Conservation (phyloP, 2,888 invertebrate genomes). For the Synergus itoensis region DNA sequence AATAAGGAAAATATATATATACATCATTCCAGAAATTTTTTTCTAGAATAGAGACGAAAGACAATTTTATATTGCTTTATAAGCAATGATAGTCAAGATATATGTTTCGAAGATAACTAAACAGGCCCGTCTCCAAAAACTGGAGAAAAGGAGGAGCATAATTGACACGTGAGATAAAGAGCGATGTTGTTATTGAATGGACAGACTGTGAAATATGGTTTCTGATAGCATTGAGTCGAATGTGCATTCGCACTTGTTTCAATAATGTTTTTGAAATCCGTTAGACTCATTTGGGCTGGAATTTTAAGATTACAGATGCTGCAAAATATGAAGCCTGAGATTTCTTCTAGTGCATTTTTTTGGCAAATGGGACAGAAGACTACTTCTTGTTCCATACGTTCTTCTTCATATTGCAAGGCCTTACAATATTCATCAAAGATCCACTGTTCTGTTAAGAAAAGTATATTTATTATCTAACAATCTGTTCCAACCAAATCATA, state of each 20-base stretch:
- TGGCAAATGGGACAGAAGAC: constrained; percentile 77
- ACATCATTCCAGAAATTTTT: background rate
- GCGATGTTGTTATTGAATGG: constrained; percentile 61
- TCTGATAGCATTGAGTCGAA: constrained; percentile 59
- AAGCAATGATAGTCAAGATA: background rate
- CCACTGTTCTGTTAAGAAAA: constrained; percentile 67
- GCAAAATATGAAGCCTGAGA: constrained; percentile 63
- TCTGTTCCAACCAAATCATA: background rate
- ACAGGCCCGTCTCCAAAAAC: constrained; percentile 14
- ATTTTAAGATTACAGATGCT: constrained; percentile 66
- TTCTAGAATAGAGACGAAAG: background rate
- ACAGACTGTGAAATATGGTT: constrained; percentile 68
- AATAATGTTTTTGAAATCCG: constrained; percentile 64
- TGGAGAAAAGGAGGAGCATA: constrained; percentile 47
- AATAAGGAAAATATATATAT: background rate
- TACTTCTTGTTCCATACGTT: constrained; percentile 62
- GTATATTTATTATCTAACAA: background rate
- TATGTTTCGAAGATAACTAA: constrained; percentile 21
- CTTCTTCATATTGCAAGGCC: constrained; percentile 69
- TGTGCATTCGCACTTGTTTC: constrained; percentile 64
- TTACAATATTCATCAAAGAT: constrained; percentile 73
- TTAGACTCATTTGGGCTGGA: constrained; percentile 57
- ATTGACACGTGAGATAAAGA: constrained; percentile 68
- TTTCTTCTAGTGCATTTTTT: constrained; percentile 61
- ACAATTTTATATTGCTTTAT: background rate